Conservation (phyloP, 2,797 vertebrate genomes). For the Netta rufina region DNA sequence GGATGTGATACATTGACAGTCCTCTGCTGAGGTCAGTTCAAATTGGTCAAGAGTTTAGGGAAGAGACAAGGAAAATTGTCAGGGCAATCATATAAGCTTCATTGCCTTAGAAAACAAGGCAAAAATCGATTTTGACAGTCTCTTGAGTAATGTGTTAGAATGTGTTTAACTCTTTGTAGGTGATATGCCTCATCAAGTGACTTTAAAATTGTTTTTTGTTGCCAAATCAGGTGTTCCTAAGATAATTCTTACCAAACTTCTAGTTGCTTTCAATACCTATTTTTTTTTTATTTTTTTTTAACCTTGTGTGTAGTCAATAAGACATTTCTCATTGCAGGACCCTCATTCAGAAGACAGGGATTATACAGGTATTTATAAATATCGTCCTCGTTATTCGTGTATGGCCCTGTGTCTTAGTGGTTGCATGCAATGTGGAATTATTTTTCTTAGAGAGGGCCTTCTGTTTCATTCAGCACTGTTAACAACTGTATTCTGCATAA, state of each 20-base stretch:
- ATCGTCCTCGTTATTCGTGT: not conserved
- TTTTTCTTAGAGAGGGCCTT: slow-evolving; percentile 8
- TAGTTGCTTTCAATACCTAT: not conserved
- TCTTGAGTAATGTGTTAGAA: not conserved
- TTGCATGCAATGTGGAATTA: not conserved
- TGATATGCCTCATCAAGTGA: not conserved
- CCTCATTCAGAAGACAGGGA: not conserved
- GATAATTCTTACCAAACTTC: not conserved
- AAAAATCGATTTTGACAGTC: not conserved
- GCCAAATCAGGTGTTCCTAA: not conserved
- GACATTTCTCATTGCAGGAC: not conserved
- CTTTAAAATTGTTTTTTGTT: not conserved
- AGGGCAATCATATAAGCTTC: not conserved
- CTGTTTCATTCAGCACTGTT: not conserved
- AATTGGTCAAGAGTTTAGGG: not conserved
- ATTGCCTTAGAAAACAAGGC: not conserved
- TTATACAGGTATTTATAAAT: not conserved
- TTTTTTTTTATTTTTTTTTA: not conserved
- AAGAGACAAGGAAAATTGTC: not conserved
- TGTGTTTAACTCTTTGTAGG: not conserved
- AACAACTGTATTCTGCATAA: not conserved
- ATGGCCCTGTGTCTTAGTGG: not conserved
- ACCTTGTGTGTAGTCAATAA: not conserved
- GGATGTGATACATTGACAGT: not conserved
- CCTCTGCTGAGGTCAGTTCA: not conserved